Evolutionary conservation across 2,888 invertebrate species (phyloP).

Genomic region (Ophion costatus): DNA sequence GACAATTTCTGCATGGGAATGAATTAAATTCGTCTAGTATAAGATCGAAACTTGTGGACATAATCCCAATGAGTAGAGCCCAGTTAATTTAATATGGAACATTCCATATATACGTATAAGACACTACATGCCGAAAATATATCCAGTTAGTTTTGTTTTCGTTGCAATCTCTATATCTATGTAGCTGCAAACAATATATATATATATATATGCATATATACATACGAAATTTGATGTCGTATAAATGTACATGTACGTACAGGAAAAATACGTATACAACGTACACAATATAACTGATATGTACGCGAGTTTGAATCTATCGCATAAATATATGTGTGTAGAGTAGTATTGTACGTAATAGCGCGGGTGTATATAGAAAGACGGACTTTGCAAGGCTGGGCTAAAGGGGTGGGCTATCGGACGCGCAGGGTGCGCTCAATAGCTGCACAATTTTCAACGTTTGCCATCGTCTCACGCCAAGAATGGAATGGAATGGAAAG

Average conservation of each 20-base stretch:
- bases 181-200: neutral
- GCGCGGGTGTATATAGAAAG: constrained; percentile 28
- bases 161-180: constrained; percentile 22
- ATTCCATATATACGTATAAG: neutral
- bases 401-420: constrained; percentile 71
- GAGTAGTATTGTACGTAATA: constrained; percentile 20
- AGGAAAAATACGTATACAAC: constrained; percentile 15
- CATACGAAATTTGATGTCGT: constrained; percentile 49
- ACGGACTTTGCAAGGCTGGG: constrained; percentile 37
- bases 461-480: constrained; percentile 76
- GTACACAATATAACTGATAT: constrained; percentile 20
- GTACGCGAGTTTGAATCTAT: constrained; percentile 3
- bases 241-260: neutral
- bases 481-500: too few relatives aligned
- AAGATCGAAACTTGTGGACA: neutral
- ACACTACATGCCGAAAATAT: constrained; percentile 25
- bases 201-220: constrained; percentile 8
- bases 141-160: constrained; percentile 52
- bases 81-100: neutral
- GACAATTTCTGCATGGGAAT: too few relatives aligned
- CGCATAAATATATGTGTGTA: constrained; percentile 21
- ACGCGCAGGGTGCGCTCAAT: constrained; percentile 78
- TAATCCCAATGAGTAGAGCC: neutral
- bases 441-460: constrained; percentile 79
- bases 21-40: too few relatives aligned